These are phyloP conservation scores for Drosophila arawakana DNA, from an alignment of 1,140 invertebrate genomes.

Conservation along the genomic window DNA sequence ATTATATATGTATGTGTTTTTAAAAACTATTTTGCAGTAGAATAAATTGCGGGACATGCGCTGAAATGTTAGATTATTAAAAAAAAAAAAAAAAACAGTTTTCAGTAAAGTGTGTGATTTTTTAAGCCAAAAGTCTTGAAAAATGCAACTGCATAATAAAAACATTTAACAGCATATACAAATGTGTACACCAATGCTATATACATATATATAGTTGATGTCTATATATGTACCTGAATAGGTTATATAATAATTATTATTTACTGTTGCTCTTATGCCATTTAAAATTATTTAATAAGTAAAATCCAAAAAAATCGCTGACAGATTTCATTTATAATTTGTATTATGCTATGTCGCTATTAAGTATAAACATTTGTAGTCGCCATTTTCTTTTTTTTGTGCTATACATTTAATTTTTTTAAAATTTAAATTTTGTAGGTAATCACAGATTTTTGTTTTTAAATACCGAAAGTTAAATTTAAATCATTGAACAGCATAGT, in stretches of 20 bases:
- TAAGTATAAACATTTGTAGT: conserved; percentile 56
- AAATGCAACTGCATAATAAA: conserved; percentile 72
- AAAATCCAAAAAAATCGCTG: conserved; percentile 40
- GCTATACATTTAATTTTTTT: conserved; percentile 74
- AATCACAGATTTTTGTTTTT: conserved; percentile 84
- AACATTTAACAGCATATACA: conserved; percentile 47
- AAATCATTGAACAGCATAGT: conserved; percentile 79
- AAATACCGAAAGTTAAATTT: conserved; percentile 75
- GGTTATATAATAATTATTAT: conserved; percentile 22
- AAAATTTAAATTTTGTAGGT: conserved; percentile 83
- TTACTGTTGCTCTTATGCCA: conserved; percentile 32
- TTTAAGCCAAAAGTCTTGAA: conserved; percentile 60
- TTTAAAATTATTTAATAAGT: conserved; percentile 24
- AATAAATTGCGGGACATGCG: conserved; percentile 37
- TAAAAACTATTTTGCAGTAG: conserved; percentile 40
- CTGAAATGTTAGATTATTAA: conserved; percentile 27
- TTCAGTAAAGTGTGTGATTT: conserved; percentile 29
- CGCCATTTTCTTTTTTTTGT: conserved; percentile 38
- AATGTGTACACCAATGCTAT: conserved; percentile 9
- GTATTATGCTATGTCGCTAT: conserved; percentile 36
- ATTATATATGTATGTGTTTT: conserved; percentile 7
- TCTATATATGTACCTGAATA: conserved; percentile 7
- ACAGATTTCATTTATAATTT: conserved; percentile 47
- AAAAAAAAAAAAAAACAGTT: conserved; percentile 19
- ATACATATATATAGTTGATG: conserved; percentile 1